phyloP scores from a whole-genome alignment of 2,888 invertebrate species.

The Blera fallax region DNA sequence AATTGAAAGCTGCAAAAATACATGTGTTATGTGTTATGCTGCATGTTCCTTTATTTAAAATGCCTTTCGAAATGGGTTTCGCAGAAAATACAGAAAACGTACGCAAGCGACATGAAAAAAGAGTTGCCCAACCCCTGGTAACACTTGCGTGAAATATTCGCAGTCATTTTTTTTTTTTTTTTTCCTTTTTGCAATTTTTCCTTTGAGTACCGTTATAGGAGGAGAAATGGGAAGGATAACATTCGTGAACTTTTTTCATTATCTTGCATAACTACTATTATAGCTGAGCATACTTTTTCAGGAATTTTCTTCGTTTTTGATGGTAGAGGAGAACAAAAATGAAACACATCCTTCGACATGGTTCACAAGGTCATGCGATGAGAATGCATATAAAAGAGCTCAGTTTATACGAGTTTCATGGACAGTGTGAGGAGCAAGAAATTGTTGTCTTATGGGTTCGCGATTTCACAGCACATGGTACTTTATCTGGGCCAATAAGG shows the following conservation, averaged over 20 bases:
- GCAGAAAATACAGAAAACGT: background rate
- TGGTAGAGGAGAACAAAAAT: background rate
- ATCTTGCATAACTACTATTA: background rate
- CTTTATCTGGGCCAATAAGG: background rate
- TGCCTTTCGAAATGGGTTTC: conserved; percentile 22
- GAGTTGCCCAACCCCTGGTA: conserved; percentile 2
- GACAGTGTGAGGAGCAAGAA: background rate
- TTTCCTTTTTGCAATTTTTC: background rate
- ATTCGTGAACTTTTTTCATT: conserved; percentile 25
- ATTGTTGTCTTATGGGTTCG: background rate
- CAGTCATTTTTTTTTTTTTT: conserved; percentile 8
- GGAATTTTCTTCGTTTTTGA: background rate
- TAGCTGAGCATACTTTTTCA: background rate
- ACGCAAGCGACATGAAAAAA: background rate
- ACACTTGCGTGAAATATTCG: conserved; percentile 23
- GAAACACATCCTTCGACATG: background rate
- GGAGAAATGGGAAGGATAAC: background rate
- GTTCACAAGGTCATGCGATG: background rate
- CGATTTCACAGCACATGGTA: background rate
- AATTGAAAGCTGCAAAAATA: conserved; percentile 52
- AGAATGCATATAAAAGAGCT: background rate
- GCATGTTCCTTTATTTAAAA: conserved; percentile 37
- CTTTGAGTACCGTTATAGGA: background rate
- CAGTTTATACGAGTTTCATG: background rate
- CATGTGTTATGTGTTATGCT: background rate